phyloP scores from a whole-genome alignment of 2,797 vertebrate genomes.

The Luscinia luscinia region DNA sequence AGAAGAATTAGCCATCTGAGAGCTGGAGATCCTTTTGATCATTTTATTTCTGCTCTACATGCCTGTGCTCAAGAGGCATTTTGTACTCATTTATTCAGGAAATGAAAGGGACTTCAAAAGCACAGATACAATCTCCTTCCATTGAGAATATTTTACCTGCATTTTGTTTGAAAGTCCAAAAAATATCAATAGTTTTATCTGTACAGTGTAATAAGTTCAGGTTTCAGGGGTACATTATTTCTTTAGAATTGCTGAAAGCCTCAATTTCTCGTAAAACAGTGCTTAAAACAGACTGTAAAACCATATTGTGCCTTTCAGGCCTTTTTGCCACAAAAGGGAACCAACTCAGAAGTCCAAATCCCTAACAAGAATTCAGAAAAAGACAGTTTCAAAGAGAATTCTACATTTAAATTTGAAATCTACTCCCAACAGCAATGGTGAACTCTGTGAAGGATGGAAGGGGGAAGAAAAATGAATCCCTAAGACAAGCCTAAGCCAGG shows the following conservation, averaged over 20 bases:
- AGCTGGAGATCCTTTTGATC: background rate
- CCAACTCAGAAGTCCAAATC: background rate
- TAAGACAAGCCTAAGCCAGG: background rate
- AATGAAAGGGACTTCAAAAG: conserved; percentile 6
- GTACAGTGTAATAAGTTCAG: background rate
- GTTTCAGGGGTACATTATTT: background rate
- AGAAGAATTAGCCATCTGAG: background rate
- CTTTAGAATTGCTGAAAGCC: background rate
- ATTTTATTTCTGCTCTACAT: background rate
- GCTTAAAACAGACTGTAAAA: background rate
- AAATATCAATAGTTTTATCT: background rate
- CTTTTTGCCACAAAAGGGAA: background rate
- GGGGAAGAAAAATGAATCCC: too few species aligned
- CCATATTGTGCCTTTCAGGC: background rate
- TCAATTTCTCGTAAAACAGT: background rate
- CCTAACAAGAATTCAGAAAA: background rate
- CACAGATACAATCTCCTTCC: background rate
- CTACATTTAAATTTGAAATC: background rate
- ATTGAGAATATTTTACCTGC: background rate
- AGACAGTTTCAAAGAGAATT: background rate
- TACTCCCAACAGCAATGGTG: background rate
- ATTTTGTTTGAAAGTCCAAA: background rate
- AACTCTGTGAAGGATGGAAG: accelerated
- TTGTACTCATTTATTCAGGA: background rate
- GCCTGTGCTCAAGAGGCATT: background rate